A percentile compares a stretch with the other conserved stretches of the same genome.
phyloP scores from a whole-genome alignment of 2,888 invertebrate species.

The Ditylenchus weischeri region DNA sequence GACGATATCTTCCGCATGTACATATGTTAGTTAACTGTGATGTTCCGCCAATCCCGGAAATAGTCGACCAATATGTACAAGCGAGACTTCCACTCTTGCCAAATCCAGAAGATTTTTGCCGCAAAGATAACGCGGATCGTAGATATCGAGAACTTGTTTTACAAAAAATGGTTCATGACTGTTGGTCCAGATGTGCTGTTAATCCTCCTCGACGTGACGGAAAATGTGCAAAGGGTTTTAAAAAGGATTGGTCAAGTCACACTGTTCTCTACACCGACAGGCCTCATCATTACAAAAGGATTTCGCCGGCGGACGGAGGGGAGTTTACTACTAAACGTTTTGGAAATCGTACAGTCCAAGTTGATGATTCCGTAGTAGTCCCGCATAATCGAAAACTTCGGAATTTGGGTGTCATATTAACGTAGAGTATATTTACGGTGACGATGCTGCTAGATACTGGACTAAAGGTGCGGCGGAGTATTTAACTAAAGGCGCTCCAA shows the following conservation, averaged over 20 bases:
- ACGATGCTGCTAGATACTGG: neutral
- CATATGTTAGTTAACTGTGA: constrained; percentile 1
- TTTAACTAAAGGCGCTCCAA: neutral
- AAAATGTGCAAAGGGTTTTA: neutral
- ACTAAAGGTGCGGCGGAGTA: neutral
- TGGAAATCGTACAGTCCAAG: neutral
- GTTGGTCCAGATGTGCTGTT: neutral
- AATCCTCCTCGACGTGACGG: neutral
- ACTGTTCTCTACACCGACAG: neutral
- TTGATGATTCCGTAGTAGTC: neutral
- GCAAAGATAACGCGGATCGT: neutral
- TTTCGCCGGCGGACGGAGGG: neutral
- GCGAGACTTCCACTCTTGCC: constrained; percentile 1
- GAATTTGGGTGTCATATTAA: neutral
- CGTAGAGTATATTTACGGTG: neutral
- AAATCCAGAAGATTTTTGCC: neutral
- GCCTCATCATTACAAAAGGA: neutral
- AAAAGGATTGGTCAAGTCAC: neutral
- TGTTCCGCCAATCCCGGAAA: neutral
- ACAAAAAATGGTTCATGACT: neutral
- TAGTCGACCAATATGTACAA: neutral
- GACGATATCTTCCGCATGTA: neutral
- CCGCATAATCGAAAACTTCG: neutral
- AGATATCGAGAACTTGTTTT: neutral
- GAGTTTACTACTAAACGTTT: neutral